phyloP scores from a whole-genome alignment of 2,888 invertebrate species.

The Folsomia manolachei region DNA sequence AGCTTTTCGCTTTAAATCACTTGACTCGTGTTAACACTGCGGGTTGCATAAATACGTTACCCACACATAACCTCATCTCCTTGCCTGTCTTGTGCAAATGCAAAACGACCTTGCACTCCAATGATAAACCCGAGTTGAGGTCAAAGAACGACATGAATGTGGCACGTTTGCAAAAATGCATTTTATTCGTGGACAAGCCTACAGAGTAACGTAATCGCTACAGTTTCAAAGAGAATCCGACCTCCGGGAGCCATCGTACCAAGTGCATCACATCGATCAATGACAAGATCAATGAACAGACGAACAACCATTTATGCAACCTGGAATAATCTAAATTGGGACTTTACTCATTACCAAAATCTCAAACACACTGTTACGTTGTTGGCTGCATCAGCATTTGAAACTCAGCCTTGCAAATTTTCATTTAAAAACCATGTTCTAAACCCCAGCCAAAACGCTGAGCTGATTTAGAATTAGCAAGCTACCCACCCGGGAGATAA shows the following conservation, averaged over 20 bases:
- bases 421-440: no score
- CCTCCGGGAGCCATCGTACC: not conserved
- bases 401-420: no score
- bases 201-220: not conserved
- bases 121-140: slow-evolving; percentile 1
- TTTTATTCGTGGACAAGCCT: not conserved
- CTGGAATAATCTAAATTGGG: no score
- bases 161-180: not conserved
- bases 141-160: slow-evolving; percentile 2
- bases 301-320: not conserved
- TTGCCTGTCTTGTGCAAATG: not conserved
- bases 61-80: no score
- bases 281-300: not conserved
- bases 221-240: not conserved
- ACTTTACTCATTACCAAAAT: no score
- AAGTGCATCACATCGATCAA: not conserved
- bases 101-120: slow-evolving; percentile 1
- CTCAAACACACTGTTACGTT: no score
- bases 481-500: no score
- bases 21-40: not conserved
- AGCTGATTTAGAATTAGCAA: no score
- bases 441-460: no score
- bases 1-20: not conserved
- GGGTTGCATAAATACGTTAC: no score
- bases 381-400: no score